Percentiles rank a stretch among this genome's conserved stretches.
Conservation (phyloP, 2,797 vertebrate species). For the Onychomys leucogaster region DNA sequence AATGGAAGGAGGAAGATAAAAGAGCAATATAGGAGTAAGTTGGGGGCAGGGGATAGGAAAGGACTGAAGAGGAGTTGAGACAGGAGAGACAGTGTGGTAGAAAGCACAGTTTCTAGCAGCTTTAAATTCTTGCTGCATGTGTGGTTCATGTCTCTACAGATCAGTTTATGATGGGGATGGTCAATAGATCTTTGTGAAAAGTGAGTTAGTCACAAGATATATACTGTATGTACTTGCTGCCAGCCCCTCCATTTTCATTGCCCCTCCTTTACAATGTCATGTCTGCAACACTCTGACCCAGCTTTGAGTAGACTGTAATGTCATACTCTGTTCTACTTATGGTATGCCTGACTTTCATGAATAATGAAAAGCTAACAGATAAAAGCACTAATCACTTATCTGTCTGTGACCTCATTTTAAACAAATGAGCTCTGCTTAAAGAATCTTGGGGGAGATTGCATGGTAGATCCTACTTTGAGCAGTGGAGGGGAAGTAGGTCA, state of each 20-base stretch:
- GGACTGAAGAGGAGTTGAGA: neutral
- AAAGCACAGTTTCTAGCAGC: neutral
- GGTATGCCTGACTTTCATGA: neutral
- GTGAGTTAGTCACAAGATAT: conserved; percentile 27
- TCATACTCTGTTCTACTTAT: neutral
- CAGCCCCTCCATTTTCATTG: neutral
- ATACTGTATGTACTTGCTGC: neutral
- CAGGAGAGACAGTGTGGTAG: neutral
- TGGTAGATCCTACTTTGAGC: neutral
- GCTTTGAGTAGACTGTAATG: neutral
- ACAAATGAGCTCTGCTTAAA: neutral
- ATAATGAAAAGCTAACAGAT: neutral
- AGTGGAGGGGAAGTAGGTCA: neutral
- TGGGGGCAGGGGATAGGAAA: neutral
- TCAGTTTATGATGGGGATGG: neutral
- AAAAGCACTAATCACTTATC: neutral
- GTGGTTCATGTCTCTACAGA: neutral
- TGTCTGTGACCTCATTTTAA: conserved; percentile 47
- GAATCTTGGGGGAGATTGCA: neutral
- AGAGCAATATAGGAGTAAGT: neutral
- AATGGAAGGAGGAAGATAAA: neutral
- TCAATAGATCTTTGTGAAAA: neutral
- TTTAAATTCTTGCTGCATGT: neutral
- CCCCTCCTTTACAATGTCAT: neutral
- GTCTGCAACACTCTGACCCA: neutral